Conservation (phyloP, 64 coral and sea anemone genomes). For the Catalaphyllia jardinei region DNA sequence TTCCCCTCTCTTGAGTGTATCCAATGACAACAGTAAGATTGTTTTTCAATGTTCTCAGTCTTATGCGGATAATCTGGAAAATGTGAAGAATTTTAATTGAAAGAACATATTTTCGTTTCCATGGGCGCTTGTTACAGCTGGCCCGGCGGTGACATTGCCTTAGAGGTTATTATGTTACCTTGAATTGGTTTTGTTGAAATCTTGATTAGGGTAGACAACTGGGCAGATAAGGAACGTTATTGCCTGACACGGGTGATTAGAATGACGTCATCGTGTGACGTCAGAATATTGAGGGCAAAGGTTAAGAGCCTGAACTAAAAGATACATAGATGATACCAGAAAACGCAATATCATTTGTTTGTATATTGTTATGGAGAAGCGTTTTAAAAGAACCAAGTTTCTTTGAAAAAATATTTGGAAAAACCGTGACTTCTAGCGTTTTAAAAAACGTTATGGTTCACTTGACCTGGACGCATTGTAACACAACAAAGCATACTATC, state of each 20-base stretch:
- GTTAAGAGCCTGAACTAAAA: neutral
- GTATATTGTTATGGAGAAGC: neutral
- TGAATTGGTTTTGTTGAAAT: neutral
- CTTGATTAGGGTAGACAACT: neutral
- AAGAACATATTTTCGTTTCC: neutral
- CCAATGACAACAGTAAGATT: too few species aligned
- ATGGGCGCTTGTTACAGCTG: neutral
- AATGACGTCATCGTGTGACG: slow-evolving; percentile 6
- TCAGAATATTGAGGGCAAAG: neutral
- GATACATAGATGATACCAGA: neutral
- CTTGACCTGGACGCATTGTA: neutral
- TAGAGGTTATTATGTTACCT: neutral
- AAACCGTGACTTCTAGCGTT: neutral
- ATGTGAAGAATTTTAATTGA: slow-evolving; percentile 14
- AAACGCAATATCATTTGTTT: neutral
- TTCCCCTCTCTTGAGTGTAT: too few species aligned
- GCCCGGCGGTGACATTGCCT: neutral
- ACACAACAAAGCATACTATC: neutral
- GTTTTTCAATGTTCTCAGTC: too few species aligned
- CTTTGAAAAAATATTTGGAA: neutral
- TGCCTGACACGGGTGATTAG: neutral
- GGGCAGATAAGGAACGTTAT: neutral
- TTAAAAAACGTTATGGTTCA: too few species aligned
- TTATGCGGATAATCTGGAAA: neutral
- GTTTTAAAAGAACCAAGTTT: neutral